Percentiles rank a stretch among this genome's conserved stretches.
Conservation (phyloP, 1,140 invertebrate genomes). For the Anadara kagoshimensis region DNA sequence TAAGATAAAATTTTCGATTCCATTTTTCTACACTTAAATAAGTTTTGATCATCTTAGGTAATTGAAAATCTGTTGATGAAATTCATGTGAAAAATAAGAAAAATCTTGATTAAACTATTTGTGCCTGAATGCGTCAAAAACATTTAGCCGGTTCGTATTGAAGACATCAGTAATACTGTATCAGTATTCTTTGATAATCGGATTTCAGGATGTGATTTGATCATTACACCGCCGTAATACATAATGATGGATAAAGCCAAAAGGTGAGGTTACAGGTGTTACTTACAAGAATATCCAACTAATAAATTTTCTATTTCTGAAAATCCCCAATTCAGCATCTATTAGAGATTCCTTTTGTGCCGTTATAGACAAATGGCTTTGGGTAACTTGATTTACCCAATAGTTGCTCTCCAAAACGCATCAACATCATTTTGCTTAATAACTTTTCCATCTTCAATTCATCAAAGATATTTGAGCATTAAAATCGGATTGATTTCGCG, state of each 20-base stretch:
- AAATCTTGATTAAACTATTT: constrained; percentile 35
- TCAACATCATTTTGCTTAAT: no score
- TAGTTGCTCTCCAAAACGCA: no score
- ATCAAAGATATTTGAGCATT: no score
- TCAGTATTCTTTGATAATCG: constrained; percentile 18
- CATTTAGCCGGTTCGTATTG: constrained; percentile 13
- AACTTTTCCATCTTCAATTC: no score
- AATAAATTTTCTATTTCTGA: constrained; percentile 39
- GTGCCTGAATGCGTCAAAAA: constrained; percentile 20
- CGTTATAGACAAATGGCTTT: constrained; percentile 37
- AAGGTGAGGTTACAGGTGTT: constrained; percentile 32
- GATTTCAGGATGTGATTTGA: constrained; percentile 21
- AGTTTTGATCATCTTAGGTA: constrained; percentile 20
- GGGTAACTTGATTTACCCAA: constrained; percentile 26
- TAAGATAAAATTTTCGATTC: constrained; percentile 31
- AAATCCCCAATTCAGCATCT: constrained; percentile 31
- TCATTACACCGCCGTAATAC: constrained; percentile 19
- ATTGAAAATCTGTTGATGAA: constrained; percentile 16
- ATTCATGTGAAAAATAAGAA: constrained; percentile 27
- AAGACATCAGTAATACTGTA: constrained; percentile 25
- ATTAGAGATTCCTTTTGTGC: constrained; percentile 27
- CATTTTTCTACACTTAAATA: constrained; percentile 12
- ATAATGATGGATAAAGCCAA: constrained; percentile 25
- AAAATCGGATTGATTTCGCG: no score
- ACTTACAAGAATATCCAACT: constrained; percentile 9